Conservation (phyloP, 2,113 vertebrate genomes). For the Hipposideros armiger region DNA sequence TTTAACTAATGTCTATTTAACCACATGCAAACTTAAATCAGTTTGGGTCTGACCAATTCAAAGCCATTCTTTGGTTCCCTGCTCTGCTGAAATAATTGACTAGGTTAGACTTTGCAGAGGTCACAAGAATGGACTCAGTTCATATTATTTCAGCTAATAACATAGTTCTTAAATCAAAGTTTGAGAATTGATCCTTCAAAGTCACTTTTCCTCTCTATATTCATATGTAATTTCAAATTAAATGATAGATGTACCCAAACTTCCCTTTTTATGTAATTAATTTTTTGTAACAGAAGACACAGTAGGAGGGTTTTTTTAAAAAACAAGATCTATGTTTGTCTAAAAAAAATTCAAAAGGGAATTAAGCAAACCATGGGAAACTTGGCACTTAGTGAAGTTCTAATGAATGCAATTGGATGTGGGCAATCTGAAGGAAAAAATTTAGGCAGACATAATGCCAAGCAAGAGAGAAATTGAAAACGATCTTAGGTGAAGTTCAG, state of each 20-base stretch:
- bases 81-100: slow-evolving; percentile 89
- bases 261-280: slow-evolving; percentile 88
- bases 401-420: slow-evolving; percentile 81
- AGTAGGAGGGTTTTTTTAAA: slow-evolving; percentile 83
- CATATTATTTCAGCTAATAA: slow-evolving; percentile 89
- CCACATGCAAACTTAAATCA: slow-evolving; percentile 90
- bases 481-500: slow-evolving; percentile 37
- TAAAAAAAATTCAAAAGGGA: slow-evolving; percentile 63
- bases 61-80: slow-evolving; percentile 88
- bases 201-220: slow-evolving; percentile 84
- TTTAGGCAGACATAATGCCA: slow-evolving; percentile 65
- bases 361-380: slow-evolving; percentile 86
- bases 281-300: slow-evolving; percentile 85
- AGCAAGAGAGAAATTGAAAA: slow-evolving; percentile 50
- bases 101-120: slow-evolving; percentile 87
- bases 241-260: slow-evolving; percentile 86
- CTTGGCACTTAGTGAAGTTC: slow-evolving; percentile 72
- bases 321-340: slow-evolving; percentile 86
- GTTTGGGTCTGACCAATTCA: slow-evolving; percentile 88
- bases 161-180: slow-evolving; percentile 88
- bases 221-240: slow-evolving; percentile 89
- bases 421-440: slow-evolving; percentile 79
- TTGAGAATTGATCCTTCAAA: slow-evolving; percentile 90
- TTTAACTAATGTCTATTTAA: slow-evolving; percentile 88
- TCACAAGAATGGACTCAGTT: slow-evolving; percentile 85